These are phyloP conservation scores for Eurystomus gularis DNA, from an alignment of 2,113 vertebrate species.

Conservation along the genomic window DNA sequence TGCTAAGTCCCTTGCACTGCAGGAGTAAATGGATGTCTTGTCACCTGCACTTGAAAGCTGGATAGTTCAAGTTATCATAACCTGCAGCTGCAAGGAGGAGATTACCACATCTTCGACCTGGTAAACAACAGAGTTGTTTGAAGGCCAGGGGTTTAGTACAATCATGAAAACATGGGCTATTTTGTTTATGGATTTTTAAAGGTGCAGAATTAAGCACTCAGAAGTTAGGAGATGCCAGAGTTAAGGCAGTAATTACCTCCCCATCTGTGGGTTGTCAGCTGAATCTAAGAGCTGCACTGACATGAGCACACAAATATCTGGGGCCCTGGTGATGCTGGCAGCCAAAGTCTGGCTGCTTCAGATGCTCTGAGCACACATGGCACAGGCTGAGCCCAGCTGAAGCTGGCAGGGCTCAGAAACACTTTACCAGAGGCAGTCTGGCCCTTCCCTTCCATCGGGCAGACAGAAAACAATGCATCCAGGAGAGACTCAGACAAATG, in stretches of 20 bases:
- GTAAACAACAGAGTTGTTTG: constrained; percentile 22
- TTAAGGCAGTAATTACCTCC: neutral
- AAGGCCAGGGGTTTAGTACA: constrained; percentile 7
- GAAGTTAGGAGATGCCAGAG: neutral
- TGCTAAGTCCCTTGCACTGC: neutral
- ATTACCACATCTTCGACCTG: neutral
- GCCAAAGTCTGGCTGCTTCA: accelerated
- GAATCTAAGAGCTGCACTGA: neutral
- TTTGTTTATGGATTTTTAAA: constrained; percentile 28
- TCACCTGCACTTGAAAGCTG: constrained; percentile 28
- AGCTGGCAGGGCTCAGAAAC: neutral
- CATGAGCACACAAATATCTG: neutral
- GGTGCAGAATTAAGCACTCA: neutral
- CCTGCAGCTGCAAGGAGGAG: constrained; percentile 28
- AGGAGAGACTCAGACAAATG: neutral
- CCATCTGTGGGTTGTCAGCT: neutral
- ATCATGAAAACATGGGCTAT: neutral
- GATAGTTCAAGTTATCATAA: constrained; percentile 34
- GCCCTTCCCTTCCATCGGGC: accelerated
- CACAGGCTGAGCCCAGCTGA: neutral
- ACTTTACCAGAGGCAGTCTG: neutral
- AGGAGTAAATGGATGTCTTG: constrained; percentile 6
- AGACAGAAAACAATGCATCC: neutral
- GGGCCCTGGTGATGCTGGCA: neutral
- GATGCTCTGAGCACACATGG: neutral